Conservation (phyloP, 2,888 invertebrate species). For the Polydrusus cervinus region DNA sequence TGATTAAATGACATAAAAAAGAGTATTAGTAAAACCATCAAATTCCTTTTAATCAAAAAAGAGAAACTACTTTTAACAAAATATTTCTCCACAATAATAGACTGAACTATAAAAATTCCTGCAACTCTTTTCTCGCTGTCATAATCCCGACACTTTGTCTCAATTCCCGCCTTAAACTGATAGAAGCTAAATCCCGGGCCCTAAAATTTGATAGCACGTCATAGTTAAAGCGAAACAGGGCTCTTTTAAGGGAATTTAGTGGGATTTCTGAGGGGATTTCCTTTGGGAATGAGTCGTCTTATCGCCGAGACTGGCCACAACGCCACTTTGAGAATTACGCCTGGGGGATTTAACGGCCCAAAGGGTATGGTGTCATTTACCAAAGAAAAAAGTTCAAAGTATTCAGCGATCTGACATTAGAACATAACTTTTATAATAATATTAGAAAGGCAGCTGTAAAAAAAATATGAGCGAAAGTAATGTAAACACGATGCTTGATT, state of each 20-base stretch:
- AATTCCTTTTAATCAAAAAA: too few relatives aligned
- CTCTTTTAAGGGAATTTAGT: slow-evolving; percentile 1
- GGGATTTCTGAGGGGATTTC: slow-evolving; percentile 13
- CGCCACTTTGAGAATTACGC: slow-evolving; percentile 7
- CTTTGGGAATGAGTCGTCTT: slow-evolving; percentile 17
- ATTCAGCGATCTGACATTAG: not conserved
- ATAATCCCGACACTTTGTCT: slow-evolving; percentile 11
- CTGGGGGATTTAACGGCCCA: not conserved
- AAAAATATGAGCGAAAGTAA: not conserved
- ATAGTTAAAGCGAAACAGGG: slow-evolving; percentile 10
- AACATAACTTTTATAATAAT: not conserved
- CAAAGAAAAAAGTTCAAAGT: not conserved
- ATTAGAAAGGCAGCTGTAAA: not conserved
- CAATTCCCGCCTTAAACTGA: slow-evolving; percentile 12
- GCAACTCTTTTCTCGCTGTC: not conserved
- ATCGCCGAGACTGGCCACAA: slow-evolving; percentile 21
- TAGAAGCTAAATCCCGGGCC: slow-evolving; percentile 8
- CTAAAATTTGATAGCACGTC: slow-evolving; percentile 15
- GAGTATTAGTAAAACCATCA: too few relatives aligned
- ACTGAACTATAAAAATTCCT: not conserved
- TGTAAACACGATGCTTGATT: too few relatives aligned
- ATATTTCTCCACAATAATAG: not conserved
- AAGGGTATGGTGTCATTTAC: slow-evolving; percentile 1
- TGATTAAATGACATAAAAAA: too few relatives aligned
- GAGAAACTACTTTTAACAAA: not conserved